Conservation (phyloP, 2,113 vertebrate genomes). For the Oryzias melastigma region DNA sequence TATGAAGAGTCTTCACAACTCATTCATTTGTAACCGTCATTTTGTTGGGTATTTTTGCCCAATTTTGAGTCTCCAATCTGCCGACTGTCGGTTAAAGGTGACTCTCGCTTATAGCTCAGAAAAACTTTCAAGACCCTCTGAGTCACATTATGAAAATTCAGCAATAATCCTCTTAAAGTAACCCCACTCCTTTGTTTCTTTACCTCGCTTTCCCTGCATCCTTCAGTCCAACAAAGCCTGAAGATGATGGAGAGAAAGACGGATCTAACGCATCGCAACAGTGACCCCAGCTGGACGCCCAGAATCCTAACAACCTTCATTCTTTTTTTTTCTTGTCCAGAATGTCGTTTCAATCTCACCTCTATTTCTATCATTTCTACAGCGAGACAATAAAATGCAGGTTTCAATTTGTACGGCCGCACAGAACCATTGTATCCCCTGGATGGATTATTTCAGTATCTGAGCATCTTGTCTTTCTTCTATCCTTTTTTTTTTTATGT, state of each 20-base stretch:
- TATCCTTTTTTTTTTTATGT: background rate
- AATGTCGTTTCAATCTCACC: conserved; percentile 6
- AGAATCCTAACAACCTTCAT: conserved; percentile 3
- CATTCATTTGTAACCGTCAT: too few species aligned
- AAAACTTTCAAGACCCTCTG: background rate
- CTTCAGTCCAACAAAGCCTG: conserved; percentile 4
- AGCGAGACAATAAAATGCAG: background rate
- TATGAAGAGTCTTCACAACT: too few species aligned
- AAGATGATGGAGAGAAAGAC: background rate
- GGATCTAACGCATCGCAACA: conserved; percentile 39
- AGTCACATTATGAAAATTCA: too few species aligned
- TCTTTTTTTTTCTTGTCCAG: conserved; percentile 7
- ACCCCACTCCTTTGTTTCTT: background rate
- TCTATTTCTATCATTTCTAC: conserved; percentile 16
- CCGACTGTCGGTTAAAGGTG: too few species aligned
- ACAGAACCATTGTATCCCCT: conserved; percentile 4
- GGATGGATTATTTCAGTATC: conserved; percentile 27
- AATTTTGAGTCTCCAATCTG: too few species aligned
- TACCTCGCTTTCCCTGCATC: background rate
- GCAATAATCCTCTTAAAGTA: background rate
- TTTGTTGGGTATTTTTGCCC: too few species aligned
- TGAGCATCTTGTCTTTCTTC: conserved; percentile 32
- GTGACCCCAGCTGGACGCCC: conserved; percentile 58
- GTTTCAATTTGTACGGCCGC: conserved; percentile 12
- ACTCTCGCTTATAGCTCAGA: background rate